Base-by-base conservation (phyloP, 92 coral and sea anemone genomes). In the Meandrina meandrites region DNA sequence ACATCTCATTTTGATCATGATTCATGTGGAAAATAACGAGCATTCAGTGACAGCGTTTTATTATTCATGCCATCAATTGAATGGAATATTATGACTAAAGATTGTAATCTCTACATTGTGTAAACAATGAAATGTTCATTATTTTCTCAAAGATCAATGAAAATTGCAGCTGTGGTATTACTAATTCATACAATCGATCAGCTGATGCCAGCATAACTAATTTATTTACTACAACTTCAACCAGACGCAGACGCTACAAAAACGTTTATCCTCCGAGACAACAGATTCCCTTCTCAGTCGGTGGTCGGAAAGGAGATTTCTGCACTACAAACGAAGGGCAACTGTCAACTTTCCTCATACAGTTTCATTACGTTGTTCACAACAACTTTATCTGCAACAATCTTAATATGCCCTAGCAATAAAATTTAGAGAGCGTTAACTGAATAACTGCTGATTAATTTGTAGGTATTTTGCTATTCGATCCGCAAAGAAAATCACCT, bases 401-500 rank as follows among this genome's bases (percentile, higher is more conserved):
- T 56, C 27, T 53, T 32, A 54, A 36, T n/a, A n/a, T 51, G 37
- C 3, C 17, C 54, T 31, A n/a, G 24, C 28, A 36, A 53, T 8
- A 42, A 36, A 54, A 36, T 17, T 13, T 31, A 0, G 45, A 69
- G 36, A 57, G 47, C 71, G 16, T 40, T 14, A 27, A 18, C 36
- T 34, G 31, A 53, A 75, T 35, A 10, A 34, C 31, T 34, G 28
- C 22, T 5, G 11, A 5, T 47, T n/a, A 31, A 66, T 70, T 40
- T 35, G 84, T 83, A 35, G 71, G 86, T 21, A 71, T 72, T 82
- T 50, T 18, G 78, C 78, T 30, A 32, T 21, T 17, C 42, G 67
- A 73, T 54, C 70, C 31, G 75, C 3, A 62, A 66, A 28, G 10
- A 31, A 47, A 68, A 50, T 75, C 80, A 84, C 87, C 87, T 84